A percentile compares a stretch with the other conserved stretches of the same genome.
Evolutionary conservation across 2,888 invertebrate species (phyloP).

Genomic region (Drosophila mulleri): DNA sequence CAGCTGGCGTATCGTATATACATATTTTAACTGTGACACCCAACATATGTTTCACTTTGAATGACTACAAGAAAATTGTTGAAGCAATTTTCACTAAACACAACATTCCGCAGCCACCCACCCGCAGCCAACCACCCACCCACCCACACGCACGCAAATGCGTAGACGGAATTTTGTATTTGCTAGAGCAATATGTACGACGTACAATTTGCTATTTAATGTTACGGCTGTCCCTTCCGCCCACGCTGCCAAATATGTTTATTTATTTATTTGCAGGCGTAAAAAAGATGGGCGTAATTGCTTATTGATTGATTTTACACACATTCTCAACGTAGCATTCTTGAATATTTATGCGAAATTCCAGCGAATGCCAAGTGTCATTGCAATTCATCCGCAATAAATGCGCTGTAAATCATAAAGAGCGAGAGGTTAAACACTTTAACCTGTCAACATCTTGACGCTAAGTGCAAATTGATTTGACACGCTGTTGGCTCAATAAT

Average conservation of each 20-base stretch:
- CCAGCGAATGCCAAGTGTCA: constrained; percentile 50
- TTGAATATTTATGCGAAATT: constrained; percentile 51
- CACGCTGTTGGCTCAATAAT: background rate
- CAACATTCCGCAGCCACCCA: constrained; percentile 47
- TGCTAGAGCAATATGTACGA: constrained; percentile 33
- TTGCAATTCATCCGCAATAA: constrained; percentile 39
- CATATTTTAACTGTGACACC: constrained; percentile 69
- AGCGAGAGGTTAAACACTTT: constrained; percentile 23
- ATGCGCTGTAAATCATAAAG: constrained; percentile 22
- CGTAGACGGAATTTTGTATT: constrained; percentile 52
- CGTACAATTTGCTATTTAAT: constrained; percentile 49
- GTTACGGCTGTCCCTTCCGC: constrained; percentile 29
- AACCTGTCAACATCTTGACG: constrained; percentile 25
- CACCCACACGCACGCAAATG: constrained; percentile 45
- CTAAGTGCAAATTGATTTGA: constrained; percentile 47
- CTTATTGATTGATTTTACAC: constrained; percentile 74
- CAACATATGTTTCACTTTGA: constrained; percentile 76
- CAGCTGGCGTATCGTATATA: constrained; percentile 35
- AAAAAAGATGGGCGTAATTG: constrained; percentile 62
- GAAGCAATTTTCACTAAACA: constrained; percentile 76
- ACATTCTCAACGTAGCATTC: background rate
- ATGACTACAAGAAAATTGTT: constrained; percentile 71
- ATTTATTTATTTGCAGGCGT: constrained; percentile 46
- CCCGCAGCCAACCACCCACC: constrained; percentile 7
- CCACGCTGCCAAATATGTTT: constrained; percentile 20